A percentile compares a stretch with the other conserved stretches of the same genome.
Evolutionary conservation across 2,888 invertebrate genomes (phyloP).

Genomic region (Vandiemenella viatica): DNA sequence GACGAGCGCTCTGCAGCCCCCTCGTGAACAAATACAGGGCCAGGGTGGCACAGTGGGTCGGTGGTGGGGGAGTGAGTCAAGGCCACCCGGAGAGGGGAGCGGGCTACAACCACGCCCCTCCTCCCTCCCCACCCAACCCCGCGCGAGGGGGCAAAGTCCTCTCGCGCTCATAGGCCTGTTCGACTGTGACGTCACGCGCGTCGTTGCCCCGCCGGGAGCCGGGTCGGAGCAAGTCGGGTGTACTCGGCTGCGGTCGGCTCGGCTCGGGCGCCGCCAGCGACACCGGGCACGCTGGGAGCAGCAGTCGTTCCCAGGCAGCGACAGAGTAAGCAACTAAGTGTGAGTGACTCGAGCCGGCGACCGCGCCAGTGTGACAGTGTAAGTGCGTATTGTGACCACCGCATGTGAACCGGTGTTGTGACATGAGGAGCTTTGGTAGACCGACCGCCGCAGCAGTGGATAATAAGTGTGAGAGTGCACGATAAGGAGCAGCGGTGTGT

Average conservation of each 20-base stretch:
- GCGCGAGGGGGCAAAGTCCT: conserved; percentile 8
- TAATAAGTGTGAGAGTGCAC: not conserved
- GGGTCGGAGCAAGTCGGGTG: conserved; percentile 5
- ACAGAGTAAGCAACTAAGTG: not conserved
- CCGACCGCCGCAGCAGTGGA: not conserved
- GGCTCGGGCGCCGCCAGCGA: conserved; percentile 2
- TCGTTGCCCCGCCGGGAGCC: conserved; percentile 8
- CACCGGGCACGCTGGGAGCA: not conserved
- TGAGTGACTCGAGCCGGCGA: not conserved
- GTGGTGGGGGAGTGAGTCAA: conserved; percentile 12
- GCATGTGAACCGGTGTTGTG: not conserved
- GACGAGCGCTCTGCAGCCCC: no score
- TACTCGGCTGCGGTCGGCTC: not conserved
- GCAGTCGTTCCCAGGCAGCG: conserved; percentile 2
- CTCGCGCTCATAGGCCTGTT: conserved; percentile 9
- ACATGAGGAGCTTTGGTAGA: no score
- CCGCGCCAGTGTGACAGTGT: not conserved
- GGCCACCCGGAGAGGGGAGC: conserved; percentile 8
- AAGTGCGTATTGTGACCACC: not conserved
- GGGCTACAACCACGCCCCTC: conserved; percentile 12
- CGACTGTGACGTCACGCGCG: conserved; percentile 11
- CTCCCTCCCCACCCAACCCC: conserved; percentile 13
- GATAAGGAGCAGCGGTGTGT: not conserved
- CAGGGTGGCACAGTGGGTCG: not conserved
- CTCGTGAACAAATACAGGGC: no score